These are phyloP conservation scores for Myripristis murdjan DNA, from an alignment of 2,797 vertebrate species.

Conservation along the genomic window DNA sequence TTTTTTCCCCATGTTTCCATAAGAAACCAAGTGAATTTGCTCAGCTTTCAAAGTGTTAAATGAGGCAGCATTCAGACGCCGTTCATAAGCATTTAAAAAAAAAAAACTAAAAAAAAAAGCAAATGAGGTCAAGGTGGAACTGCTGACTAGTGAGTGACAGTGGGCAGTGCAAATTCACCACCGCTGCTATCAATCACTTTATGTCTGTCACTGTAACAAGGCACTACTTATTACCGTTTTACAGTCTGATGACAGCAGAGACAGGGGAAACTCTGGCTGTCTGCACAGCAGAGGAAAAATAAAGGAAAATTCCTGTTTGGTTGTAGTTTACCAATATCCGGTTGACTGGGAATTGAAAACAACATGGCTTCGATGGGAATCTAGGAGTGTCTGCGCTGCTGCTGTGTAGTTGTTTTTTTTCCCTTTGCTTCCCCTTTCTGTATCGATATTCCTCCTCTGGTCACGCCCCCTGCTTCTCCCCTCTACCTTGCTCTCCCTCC, in stretches of 20 bases:
- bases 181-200: constrained; percentile 9
- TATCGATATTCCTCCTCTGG: constrained; percentile 18
- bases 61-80: too few relatives aligned
- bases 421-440: neutral
- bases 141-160: too few relatives aligned
- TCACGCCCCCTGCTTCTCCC: neutral
- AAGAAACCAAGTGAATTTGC: too few relatives aligned
- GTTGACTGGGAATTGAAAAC: neutral
- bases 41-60: too few relatives aligned
- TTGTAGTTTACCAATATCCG: constrained; percentile 15
- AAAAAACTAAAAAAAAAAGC: too few relatives aligned
- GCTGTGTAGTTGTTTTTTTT: neutral
- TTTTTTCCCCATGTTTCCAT: too few relatives aligned
- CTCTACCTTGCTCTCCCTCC: neutral
- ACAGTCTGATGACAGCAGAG: constrained; percentile 8
- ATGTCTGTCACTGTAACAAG: constrained; percentile 8
- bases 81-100: too few relatives aligned
- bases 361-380: constrained; percentile 1
- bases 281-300: constrained; percentile 7
- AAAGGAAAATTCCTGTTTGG: neutral
- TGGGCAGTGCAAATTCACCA: constrained; percentile 20
- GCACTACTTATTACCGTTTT: constrained; percentile 24
- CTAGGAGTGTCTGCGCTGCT: constrained; percentile 5
- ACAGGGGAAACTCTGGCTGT: constrained; percentile 14
- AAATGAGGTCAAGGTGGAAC: too few relatives aligned